Evolutionary conservation across 2,797 vertebrate species (phyloP).

Genomic region (Neosilurus mollespiculum): DNA sequence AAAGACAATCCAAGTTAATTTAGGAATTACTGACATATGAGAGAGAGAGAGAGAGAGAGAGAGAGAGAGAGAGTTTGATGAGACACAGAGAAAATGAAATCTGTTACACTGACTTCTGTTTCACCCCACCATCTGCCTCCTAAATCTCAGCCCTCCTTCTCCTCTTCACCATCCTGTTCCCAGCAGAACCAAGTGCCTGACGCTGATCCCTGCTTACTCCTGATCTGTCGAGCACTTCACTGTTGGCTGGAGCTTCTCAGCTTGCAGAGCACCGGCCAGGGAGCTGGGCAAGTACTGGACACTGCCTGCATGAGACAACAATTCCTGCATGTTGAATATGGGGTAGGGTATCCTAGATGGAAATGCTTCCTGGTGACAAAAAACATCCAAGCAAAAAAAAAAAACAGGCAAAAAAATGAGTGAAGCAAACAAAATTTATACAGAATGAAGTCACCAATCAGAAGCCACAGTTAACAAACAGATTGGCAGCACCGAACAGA

Average conservation of each 20-base stretch:
- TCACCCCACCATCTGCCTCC: slow-evolving; percentile 48
- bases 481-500: no score
- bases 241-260: slow-evolving; percentile 16
- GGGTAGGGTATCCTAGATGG: neutral
- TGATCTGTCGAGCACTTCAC: slow-evolving; percentile 7
- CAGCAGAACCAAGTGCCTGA: neutral
- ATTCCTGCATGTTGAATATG: neutral
- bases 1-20: slow-evolving; percentile 6
- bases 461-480: no score
- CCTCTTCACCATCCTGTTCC: slow-evolving; percentile 25
- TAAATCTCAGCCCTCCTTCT: slow-evolving; percentile 21
- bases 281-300: neutral
- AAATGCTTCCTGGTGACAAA: neutral
- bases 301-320: neutral
- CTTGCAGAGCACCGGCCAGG: neutral
- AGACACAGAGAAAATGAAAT: slow-evolving; percentile 20
- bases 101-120: slow-evolving; percentile 35
- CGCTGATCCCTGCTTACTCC: slow-evolving; percentile 10
- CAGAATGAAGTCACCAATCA: no score
- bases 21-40: neutral
- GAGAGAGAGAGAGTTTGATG: neutral
- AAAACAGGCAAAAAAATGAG: no score
- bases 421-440: no score
- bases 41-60: neutral
- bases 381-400: neutral